phyloP scores from a whole-genome alignment of 2,888 invertebrate genomes.

The Ormyrus pomaceus region DNA sequence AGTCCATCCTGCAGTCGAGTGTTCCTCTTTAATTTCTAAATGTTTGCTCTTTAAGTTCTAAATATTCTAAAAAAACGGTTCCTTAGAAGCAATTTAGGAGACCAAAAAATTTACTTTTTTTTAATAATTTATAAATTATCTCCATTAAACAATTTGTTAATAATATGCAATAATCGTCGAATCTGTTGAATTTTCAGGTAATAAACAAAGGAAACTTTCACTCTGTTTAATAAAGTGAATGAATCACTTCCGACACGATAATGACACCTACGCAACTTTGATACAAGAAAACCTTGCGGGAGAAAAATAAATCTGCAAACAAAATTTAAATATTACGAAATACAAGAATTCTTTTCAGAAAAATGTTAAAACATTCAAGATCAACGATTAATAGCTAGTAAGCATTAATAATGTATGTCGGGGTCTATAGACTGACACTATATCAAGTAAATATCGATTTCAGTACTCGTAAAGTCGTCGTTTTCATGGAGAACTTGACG shows the following conservation, averaged over 20 bases:
- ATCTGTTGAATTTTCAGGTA: slow-evolving; percentile 1
- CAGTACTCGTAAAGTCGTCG: too few species aligned
- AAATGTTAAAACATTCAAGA: neutral
- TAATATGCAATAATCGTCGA: neutral
- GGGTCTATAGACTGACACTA: too few species aligned
- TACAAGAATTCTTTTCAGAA: too few species aligned
- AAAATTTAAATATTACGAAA: neutral
- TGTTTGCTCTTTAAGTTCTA: too few species aligned
- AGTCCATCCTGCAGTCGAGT: too few species aligned
- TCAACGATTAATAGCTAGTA: neutral
- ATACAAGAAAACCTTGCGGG: slow-evolving; percentile 20
- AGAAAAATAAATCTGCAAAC: slow-evolving; percentile 14
- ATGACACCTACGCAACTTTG: slow-evolving; percentile 33
- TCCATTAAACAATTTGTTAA: too few species aligned
- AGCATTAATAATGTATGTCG: neutral
- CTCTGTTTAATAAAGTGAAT: neutral
- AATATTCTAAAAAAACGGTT: too few species aligned
- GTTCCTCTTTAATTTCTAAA: too few species aligned
- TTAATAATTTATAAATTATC: too few species aligned
- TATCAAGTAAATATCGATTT: too few species aligned
- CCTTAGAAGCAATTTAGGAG: too few species aligned
- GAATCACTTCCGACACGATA: slow-evolving; percentile 41
- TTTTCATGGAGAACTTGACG: neutral
- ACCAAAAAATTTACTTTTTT: too few species aligned
- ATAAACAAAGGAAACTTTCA: slow-evolving; percentile 27